These are phyloP conservation scores for Echiichthys vipera DNA, from an alignment of 2,797 vertebrate genomes.

Conservation along the genomic window DNA sequence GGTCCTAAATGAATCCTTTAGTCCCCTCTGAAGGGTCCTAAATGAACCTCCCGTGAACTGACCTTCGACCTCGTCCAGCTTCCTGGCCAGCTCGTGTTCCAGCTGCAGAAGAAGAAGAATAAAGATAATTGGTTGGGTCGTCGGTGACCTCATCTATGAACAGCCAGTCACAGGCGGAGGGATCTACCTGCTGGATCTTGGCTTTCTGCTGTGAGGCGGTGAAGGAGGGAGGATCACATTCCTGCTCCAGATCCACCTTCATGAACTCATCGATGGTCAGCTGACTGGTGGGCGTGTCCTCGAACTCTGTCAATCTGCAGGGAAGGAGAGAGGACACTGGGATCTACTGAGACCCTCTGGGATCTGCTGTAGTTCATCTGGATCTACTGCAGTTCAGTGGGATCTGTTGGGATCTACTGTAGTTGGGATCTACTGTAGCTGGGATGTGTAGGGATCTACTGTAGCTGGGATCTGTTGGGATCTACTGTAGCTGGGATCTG, in stretches of 20 bases:
- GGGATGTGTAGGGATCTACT: background rate
- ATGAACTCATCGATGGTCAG: slow-evolving; percentile 98
- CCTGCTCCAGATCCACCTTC: slow-evolving; percentile 94
- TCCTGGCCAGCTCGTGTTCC: slow-evolving; percentile 91
- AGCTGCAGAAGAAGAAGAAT: slow-evolving; percentile 82
- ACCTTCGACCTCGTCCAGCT: slow-evolving; percentile 97
- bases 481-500: background rate
- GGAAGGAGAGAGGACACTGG: background rate
- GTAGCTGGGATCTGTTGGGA: fast-evolving
- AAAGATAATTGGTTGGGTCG: background rate
- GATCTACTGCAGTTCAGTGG: background rate
- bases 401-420: background rate
- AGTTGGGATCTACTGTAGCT: background rate
- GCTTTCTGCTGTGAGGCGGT: slow-evolving; percentile 90
- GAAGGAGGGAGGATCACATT: slow-evolving; percentile 97
- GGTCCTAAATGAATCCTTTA: background rate
- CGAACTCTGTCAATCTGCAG: slow-evolving; percentile 93
- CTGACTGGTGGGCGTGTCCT: slow-evolving; percentile 97
- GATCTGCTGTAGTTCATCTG: fast-evolving
- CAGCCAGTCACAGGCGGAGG: background rate
- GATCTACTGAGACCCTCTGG: background rate
- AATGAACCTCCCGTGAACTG: slow-evolving; percentile 26
- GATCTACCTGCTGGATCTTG: slow-evolving; percentile 91
- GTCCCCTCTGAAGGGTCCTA: background rate
- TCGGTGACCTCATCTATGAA: background rate